These are phyloP conservation scores for Myotis brandtii DNA, from an alignment of 2,113 vertebrate species.

Conservation along the genomic window DNA sequence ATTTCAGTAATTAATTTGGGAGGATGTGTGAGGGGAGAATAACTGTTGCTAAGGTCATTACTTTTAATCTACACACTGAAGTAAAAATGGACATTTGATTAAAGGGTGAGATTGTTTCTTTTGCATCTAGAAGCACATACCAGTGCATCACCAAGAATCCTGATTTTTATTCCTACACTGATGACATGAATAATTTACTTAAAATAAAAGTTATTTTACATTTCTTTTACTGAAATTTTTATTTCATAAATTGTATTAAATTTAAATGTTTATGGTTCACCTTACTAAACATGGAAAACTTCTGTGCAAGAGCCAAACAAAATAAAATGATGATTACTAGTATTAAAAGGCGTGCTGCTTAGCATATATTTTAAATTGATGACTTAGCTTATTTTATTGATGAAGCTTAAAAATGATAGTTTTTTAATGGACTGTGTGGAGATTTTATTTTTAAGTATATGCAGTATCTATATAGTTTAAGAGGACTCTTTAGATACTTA, in stretches of 20 bases:
- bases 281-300: background rate
- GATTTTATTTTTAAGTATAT: background rate
- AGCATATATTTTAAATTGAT: background rate
- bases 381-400: background rate
- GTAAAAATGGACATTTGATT: background rate
- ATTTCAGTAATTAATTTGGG: background rate
- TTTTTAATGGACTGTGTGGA: background rate
- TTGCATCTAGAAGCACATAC: rapidly evolving
- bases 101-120: background rate
- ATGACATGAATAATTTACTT: background rate
- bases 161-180: background rate
- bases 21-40: background rate
- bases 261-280: background rate
- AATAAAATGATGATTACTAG: background rate
- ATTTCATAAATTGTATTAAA: background rate
- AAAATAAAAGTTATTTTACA: background rate
- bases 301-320: background rate
- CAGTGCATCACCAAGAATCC: background rate
- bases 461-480: background rate
- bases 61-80: background rate
- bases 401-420: background rate
- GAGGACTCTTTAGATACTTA: background rate
- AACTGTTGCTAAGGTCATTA: background rate
- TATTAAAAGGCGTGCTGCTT: background rate
- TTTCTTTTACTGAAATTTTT: constrained; percentile 36